A percentile compares a stretch with the other conserved stretches of the same genome.
These are phyloP conservation scores for Tetramorium bicarinatum DNA, from an alignment of 2,888 invertebrate species.

Conservation along the genomic window DNA sequence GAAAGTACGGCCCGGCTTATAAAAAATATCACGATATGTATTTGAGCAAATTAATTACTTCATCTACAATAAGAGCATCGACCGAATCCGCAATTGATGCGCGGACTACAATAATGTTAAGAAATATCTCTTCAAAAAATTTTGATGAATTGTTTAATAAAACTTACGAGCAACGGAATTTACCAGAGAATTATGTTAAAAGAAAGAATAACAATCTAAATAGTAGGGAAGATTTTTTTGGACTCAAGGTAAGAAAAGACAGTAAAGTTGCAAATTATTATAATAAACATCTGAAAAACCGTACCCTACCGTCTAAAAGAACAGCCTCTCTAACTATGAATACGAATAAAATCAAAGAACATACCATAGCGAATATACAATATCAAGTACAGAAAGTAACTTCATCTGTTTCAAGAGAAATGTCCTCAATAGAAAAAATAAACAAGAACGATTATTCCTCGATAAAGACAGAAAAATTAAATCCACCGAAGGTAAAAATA, in stretches of 20 bases:
- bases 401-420: neutral
- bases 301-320: neutral
- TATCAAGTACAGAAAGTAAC: neutral
- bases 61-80: neutral
- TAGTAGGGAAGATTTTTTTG: slow-evolving; percentile 25
- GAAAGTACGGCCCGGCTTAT: neutral
- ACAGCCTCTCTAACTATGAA: neutral
- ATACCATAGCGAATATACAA: neutral
- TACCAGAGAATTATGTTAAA: too few species aligned
- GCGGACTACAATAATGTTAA: neutral
- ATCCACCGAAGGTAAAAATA: neutral
- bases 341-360: neutral
- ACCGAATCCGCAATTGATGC: neutral
- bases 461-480: slow-evolving; percentile 4
- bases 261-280: slow-evolving; percentile 24
- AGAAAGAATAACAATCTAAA: neutral
- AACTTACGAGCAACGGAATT: neutral
- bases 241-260: slow-evolving; percentile 25
- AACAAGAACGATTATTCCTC: neutral
- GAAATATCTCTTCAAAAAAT: neutral
- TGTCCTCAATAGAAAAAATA: neutral
- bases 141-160: neutral
- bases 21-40: slow-evolving; percentile 13
- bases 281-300: slow-evolving; percentile 6
- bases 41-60: neutral